phyloP scores from a whole-genome alignment of 2,888 invertebrate genomes.

The Agriopis leucophaearia region DNA sequence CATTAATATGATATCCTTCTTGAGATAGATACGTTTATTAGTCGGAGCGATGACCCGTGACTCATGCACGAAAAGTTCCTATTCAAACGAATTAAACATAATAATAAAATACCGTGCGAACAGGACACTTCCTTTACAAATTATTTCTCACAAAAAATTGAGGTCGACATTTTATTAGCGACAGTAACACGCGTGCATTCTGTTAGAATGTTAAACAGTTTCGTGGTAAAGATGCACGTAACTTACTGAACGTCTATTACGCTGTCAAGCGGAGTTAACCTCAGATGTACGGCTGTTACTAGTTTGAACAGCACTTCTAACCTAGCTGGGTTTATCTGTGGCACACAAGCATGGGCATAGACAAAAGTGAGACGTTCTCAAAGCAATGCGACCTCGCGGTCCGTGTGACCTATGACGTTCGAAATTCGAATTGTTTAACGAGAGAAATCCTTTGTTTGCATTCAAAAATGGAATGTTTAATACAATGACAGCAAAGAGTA shows the following conservation, averaged over 20 bases:
- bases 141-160: conserved; percentile 74
- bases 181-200: conserved; percentile 71
- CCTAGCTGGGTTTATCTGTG: conserved; percentile 61
- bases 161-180: conserved; percentile 80
- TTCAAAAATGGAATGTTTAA: conserved; percentile 62
- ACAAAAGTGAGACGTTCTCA: conserved; percentile 76
- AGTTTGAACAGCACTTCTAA: conserved; percentile 42
- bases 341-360: conserved; percentile 66
- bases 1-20: conserved; percentile 81
- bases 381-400: conserved; percentile 71
- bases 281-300: conserved; percentile 29
- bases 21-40: conserved; percentile 68
- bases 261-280: conserved; percentile 46
- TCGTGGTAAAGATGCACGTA: conserved; percentile 67
- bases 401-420: conserved; percentile 72
- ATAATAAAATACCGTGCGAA: conserved; percentile 67
- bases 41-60: conserved; percentile 73
- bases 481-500: conserved; percentile 47
- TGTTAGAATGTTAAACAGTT: conserved; percentile 83
- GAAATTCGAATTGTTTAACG: conserved; percentile 69
- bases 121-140: conserved; percentile 71
- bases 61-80: conserved; percentile 51
- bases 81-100: conserved; percentile 39
- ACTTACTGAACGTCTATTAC: conserved; percentile 53
- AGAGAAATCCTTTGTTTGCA: conserved; percentile 71